Percentiles rank a stretch among this genome's conserved stretches.
Conservation (phyloP, 2,113 vertebrate species). For the Natator depressus region DNA sequence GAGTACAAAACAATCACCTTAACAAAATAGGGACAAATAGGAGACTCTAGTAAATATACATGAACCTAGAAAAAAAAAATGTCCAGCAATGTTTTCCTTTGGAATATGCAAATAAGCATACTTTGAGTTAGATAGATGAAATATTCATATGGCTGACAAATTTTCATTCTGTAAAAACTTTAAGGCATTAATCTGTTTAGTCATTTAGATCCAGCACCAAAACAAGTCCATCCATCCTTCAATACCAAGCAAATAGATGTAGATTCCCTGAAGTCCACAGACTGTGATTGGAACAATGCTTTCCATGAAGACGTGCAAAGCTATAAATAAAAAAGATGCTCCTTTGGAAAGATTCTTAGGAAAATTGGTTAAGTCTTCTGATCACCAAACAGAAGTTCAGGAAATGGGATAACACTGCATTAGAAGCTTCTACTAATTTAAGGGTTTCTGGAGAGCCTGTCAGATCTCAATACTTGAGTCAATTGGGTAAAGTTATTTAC, state of each 20-base stretch:
- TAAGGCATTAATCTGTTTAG: not conserved
- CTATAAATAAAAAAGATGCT: not conserved
- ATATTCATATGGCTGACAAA: not conserved
- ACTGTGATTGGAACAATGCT: not conserved
- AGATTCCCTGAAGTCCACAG: not conserved
- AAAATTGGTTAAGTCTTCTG: not conserved
- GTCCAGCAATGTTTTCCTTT: not conserved
- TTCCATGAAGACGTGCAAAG: not conserved
- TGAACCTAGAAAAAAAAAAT: not conserved
- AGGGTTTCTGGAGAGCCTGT: not conserved
- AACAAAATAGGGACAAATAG: not conserved
- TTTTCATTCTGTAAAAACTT: not conserved
- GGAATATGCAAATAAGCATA: not conserved
- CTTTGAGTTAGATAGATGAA: not conserved
- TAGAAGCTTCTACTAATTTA: not conserved
- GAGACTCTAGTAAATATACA: not conserved
- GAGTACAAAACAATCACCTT: not conserved
- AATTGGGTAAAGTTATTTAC: not conserved
- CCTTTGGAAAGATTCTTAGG: not conserved
- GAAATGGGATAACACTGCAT: not conserved
- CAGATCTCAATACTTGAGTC: not conserved
- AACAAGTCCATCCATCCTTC: not conserved
- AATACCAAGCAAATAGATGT: not conserved
- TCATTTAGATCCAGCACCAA: not conserved
- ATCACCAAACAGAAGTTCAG: not conserved